Conservation (phyloP, 2,888 invertebrate genomes). For the Synergus japonicus region DNA sequence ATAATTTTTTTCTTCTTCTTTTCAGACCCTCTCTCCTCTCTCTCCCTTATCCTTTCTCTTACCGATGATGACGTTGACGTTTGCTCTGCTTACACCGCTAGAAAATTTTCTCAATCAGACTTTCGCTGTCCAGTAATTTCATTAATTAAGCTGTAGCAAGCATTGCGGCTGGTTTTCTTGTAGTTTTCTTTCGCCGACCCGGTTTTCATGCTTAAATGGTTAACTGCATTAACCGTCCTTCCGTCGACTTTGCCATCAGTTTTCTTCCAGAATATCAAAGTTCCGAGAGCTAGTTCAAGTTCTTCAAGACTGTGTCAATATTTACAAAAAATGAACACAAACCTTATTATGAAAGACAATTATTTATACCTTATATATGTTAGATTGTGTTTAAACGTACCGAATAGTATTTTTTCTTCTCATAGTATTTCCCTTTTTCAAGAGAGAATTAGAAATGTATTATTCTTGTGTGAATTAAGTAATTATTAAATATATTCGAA, state of each 20-base stretch:
- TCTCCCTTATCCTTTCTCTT: too few relatives aligned
- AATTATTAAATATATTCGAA: too few relatives aligned
- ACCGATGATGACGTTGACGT: too few relatives aligned
- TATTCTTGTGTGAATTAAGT: too few relatives aligned
- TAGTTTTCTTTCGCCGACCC: constrained; percentile 16
- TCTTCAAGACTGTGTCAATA: not conserved
- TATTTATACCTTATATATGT: not conserved
- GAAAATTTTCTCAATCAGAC: constrained; percentile 74
- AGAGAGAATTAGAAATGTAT: too few relatives aligned
- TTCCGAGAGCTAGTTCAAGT: not conserved
- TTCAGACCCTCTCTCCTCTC: not conserved
- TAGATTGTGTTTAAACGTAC: too few relatives aligned
- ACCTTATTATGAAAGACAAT: not conserved
- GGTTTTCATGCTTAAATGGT: constrained; percentile 47
- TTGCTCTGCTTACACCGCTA: too few relatives aligned
- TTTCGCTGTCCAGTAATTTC: constrained; percentile 73
- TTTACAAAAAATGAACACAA: not conserved
- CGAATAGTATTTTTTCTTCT: too few relatives aligned
- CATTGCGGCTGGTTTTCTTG: constrained; percentile 46
- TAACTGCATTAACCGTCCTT: constrained; percentile 57
- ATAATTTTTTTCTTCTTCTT: constrained; percentile 67
- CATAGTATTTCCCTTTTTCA: too few relatives aligned
- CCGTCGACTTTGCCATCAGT: not conserved
- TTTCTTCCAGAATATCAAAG: constrained; percentile 4
- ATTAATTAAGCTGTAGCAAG: constrained; percentile 67